Evolutionary conservation across 1,140 invertebrate species (phyloP).

Genomic region (Propsilocerus akamusi): DNA sequence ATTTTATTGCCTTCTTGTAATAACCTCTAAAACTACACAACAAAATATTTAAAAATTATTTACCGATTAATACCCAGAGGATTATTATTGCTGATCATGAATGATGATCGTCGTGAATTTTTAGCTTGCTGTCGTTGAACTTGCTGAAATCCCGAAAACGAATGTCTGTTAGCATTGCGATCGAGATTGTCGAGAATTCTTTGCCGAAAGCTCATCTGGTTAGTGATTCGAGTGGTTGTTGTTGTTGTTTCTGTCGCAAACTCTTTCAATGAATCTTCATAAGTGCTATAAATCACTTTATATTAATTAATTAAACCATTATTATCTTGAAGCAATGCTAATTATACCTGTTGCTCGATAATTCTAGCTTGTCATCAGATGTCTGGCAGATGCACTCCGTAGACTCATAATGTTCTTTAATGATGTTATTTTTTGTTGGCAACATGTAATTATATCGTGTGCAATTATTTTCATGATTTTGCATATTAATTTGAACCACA

Average conservation of each 20-base stretch:
- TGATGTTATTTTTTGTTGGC: not conserved
- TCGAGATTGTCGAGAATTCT: not conserved
- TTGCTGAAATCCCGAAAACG: not conserved
- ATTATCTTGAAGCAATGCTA: not conserved
- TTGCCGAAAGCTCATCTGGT: not conserved
- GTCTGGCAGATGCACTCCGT: not conserved
- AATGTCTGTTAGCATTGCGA: not conserved
- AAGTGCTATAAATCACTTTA: not conserved
- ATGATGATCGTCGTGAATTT: too few species aligned
- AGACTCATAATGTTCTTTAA: not conserved
- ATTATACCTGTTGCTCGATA: not conserved
- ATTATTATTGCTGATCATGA: too few species aligned
- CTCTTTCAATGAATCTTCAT: not conserved
- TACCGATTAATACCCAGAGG: too few species aligned
- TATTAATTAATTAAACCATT: not conserved
- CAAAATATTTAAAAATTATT: too few species aligned
- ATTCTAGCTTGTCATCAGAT: not conserved
- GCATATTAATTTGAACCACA: conserved; percentile 9
- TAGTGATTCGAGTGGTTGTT: not conserved
- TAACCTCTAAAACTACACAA: too few species aligned
- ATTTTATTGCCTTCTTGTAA: too few species aligned
- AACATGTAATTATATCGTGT: not conserved
- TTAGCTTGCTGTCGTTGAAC: too few species aligned
- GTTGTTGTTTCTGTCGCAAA: not conserved
- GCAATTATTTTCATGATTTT: not conserved